phyloP scores from a whole-genome alignment of 2,797 vertebrate species.

The Gallinago stenura region DNA sequence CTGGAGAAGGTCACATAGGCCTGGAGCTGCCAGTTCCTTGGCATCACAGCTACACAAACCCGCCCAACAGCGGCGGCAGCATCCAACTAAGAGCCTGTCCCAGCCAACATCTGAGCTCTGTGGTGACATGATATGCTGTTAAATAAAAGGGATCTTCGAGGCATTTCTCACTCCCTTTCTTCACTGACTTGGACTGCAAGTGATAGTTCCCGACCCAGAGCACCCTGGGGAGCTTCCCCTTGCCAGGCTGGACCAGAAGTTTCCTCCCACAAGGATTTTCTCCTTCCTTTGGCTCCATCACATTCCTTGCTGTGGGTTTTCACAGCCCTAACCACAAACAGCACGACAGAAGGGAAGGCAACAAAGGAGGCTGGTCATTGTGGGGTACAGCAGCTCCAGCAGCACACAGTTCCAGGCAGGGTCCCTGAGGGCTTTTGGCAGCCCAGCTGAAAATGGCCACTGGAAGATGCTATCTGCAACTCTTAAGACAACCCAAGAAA shows the following conservation, averaged over 20 bases:
- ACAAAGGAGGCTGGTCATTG: background rate
- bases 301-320: background rate
- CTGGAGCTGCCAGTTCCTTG: background rate
- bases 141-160: background rate
- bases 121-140: background rate
- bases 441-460: background rate
- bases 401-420: background rate
- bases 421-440: background rate
- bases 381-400: background rate
- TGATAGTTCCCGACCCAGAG: background rate
- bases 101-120: background rate
- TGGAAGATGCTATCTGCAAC: background rate
- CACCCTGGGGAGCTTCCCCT: background rate
- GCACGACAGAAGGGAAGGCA: background rate
- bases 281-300: background rate
- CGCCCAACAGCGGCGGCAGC: background rate
- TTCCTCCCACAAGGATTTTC: background rate
- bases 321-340: background rate
- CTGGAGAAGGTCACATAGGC: background rate
- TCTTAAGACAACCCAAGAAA: background rate
- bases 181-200: background rate
- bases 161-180: background rate
- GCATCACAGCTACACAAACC: background rate
- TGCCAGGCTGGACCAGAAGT: background rate
- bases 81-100: background rate